phyloP scores from a whole-genome alignment of 2,797 vertebrate species.

The Notolepis coatsorum region DNA sequence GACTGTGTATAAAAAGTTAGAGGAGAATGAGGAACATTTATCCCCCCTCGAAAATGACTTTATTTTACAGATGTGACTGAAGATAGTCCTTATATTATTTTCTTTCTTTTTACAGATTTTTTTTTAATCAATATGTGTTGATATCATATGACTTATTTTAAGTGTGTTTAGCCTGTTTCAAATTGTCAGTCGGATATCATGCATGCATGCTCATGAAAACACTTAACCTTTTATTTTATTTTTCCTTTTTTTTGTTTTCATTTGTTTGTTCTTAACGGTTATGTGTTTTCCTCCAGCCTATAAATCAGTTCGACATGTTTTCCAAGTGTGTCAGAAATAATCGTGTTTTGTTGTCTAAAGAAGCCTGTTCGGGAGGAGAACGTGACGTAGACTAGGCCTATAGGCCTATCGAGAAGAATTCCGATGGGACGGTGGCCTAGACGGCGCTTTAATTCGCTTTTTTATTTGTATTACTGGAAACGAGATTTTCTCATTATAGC shows the following conservation, averaged over 20 bases:
- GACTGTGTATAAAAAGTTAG: constrained; percentile 26
- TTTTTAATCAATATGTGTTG: constrained; percentile 34
- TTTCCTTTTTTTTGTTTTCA: constrained; percentile 1
- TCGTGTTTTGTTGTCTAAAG: too few relatives aligned
- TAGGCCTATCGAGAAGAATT: constrained; percentile 9
- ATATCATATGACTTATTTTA: constrained; percentile 56
- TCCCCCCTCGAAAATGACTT: constrained; percentile 53
- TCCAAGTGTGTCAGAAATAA: not conserved
- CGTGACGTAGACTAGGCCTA: not conserved
- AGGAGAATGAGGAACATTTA: constrained; percentile 42
- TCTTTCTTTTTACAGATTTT: constrained; percentile 39
- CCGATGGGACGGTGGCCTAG: not conserved
- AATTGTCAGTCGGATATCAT: constrained; percentile 40
- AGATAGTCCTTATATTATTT: constrained; percentile 81
- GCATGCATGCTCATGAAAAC: constrained; percentile 68
- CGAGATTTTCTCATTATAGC: constrained; percentile 42
- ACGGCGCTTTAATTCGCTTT: constrained; percentile 48
- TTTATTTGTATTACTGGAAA: constrained; percentile 38
- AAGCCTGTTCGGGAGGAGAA: too few relatives aligned
- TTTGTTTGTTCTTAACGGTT: too few relatives aligned
- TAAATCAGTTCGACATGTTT: constrained; percentile 12
- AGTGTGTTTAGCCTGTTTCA: constrained; percentile 63
- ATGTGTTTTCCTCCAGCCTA: constrained; percentile 22
- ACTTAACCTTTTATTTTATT: too few relatives aligned
- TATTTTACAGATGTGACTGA: constrained; percentile 75